phyloP scores from a whole-genome alignment of 2,797 vertebrate species.

The Acrossocheilus fasciatus region DNA sequence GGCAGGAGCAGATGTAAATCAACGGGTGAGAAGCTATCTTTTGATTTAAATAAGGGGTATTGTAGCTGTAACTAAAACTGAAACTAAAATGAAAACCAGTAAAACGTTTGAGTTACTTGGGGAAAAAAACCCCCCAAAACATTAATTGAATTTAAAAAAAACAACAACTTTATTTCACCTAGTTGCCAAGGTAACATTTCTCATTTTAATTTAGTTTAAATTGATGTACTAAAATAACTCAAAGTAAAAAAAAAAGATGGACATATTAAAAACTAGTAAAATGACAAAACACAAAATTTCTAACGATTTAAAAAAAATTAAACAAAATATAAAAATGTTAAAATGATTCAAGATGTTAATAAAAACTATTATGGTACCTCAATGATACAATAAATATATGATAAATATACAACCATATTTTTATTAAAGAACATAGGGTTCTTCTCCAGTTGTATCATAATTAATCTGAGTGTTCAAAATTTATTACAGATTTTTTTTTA shows the following conservation, averaged over 20 bases:
- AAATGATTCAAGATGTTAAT: no score
- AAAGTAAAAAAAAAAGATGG: background rate
- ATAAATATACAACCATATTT: no score
- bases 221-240: no score
- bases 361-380: background rate
- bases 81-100: background rate
- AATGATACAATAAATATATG: no score
- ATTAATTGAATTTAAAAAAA: background rate
- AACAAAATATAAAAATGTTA: background rate
- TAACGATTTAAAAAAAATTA: background rate
- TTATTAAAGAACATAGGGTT: background rate
- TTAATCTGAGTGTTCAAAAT: background rate
- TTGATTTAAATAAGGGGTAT: background rate
- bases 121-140: background rate
- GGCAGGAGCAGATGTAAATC: slow-evolving; percentile 77
- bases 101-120: background rate
- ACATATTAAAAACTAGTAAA: background rate
- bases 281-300: background rate
- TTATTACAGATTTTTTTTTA: background rate
- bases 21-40: slow-evolving; percentile 69
- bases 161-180: background rate
- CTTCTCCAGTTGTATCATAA: background rate
- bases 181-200: background rate
- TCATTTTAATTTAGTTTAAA: background rate
- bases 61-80: background rate